Base-by-base conservation (phyloP, 2,888 invertebrate genomes). In the Helobdella robusta region DNA sequence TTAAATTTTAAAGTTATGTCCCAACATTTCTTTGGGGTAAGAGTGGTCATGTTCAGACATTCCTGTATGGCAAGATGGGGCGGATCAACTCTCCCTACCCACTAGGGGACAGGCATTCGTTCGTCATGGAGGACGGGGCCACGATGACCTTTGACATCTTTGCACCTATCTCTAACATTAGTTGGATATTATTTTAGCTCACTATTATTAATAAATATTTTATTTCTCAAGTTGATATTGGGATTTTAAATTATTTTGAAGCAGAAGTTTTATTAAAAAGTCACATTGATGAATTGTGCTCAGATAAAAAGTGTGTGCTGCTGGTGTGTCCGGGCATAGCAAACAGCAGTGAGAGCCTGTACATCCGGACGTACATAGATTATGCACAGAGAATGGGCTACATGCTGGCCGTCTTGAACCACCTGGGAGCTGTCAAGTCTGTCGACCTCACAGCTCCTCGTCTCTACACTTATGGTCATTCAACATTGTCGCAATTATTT, bases 21-120 rank as follows among this genome's bases (percentile, higher is more conserved):
- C 92, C 92, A 60, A 89, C 92, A 60, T 83, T 89, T 71, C 79
- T 93, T 72, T 94, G 93, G 93, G 94, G 94, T 66, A 91, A 90
- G 80, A 92, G 91, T 79, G 93, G 93, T 15, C 93, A 94, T 79
- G 86, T 93, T 25, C 93, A 94, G 80, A 93, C 93, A 1, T 87
- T 92, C 67, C 82, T 92, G 63, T 93, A 93, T 81, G 92, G 91
- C 74, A 75, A 80, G 65, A 73, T 81, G 62, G 81, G 81, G 1
- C 85, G 92, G 65, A 87, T 91, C 30, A 85, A 87, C 69, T 89
- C 91, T 75, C 91, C 91, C 63, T 88, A 89, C 86, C 89, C 90
- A 0, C 86, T 88, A 73, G 91, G 92, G 32, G 87, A 88, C 64
- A 85, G 89, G 64, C 69, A 72, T 66, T 87, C 86, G 72, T 81